Conservation (phyloP, 1,140 invertebrate genomes). For the Drosophila gunungcola region DNA sequence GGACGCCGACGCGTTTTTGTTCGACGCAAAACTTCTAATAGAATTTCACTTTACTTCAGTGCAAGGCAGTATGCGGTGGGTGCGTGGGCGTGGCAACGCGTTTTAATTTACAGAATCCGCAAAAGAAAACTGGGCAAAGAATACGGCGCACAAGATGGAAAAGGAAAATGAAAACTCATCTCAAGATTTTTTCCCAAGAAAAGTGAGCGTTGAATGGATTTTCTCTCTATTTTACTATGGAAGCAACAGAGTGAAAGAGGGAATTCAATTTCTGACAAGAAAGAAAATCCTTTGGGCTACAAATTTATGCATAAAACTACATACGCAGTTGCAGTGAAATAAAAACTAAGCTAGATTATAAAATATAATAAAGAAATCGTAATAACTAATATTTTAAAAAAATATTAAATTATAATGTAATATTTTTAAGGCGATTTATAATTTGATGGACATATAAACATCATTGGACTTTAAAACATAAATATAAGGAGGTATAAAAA, state of each 20-base stretch:
- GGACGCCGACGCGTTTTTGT: constrained; percentile 43
- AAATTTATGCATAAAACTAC: background rate
- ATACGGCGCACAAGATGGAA: constrained; percentile 6
- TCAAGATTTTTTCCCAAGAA: constrained; percentile 42
- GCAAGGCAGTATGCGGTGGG: constrained; percentile 2
- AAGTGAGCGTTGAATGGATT: constrained; percentile 41
- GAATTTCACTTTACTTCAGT: constrained; percentile 40
- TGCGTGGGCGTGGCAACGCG: constrained; percentile 37
- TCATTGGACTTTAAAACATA: no score
- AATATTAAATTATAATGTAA: no score
- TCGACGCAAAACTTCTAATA: constrained; percentile 57
- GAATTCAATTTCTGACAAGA: constrained; percentile 22
- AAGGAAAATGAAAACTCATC: constrained; percentile 47
- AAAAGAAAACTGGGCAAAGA: constrained; percentile 8
- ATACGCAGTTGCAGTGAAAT: background rate
- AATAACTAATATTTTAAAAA: background rate
- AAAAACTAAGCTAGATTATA: background rate
- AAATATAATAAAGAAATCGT: no score
- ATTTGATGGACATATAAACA: no score
- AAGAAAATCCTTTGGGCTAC: background rate
- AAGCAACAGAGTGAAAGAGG: constrained; percentile 25
- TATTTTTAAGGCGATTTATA: no score
- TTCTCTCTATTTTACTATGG: constrained; percentile 27
- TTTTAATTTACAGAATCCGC: constrained; percentile 50
- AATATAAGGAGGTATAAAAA: no score